These are phyloP conservation scores for Allobates femoralis DNA, from an alignment of 2,797 vertebrate species.

Conservation along the genomic window DNA sequence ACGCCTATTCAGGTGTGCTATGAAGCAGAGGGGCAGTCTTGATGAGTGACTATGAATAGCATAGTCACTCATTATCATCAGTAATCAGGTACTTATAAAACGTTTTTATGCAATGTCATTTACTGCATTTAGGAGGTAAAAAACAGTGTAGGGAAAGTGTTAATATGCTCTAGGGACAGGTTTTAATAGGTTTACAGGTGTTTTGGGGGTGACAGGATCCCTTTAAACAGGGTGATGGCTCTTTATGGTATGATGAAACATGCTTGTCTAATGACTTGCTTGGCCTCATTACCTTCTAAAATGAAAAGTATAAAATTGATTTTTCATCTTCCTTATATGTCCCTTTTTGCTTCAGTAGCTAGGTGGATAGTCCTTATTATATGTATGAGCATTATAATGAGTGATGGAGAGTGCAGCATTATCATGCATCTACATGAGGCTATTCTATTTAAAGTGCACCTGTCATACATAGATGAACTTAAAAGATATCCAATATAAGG, in stretches of 20 bases:
- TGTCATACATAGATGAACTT: background rate
- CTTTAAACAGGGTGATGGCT: conserved; percentile 33
- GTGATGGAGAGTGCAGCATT: conserved; percentile 8
- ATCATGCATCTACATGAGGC: background rate
- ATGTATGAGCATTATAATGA: conserved; percentile 33
- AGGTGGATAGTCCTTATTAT: conserved; percentile 19
- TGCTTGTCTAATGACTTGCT: conserved; percentile 22
- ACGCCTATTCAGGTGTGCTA: too few species aligned
- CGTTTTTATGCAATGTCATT: too few species aligned
- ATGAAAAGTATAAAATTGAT: conserved; percentile 46
- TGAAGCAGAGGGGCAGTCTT: too few species aligned
- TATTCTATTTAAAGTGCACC: background rate
- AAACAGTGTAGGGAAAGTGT: too few species aligned
- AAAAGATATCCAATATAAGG: too few species aligned
- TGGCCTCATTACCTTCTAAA: conserved; percentile 49
- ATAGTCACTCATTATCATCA: too few species aligned
- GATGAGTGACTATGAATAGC: too few species aligned
- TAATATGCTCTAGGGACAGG: too few species aligned
- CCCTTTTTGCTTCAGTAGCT: conserved; percentile 20
- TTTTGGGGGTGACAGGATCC: too few species aligned
- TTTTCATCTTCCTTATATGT: conserved; percentile 17
- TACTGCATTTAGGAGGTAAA: too few species aligned
- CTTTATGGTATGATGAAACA: conserved; percentile 24
- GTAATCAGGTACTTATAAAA: too few species aligned
- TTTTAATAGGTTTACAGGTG: too few species aligned